A percentile compares a stretch with the other conserved stretches of the same genome.
Conservation (phyloP, 2,113 vertebrate genomes). For the Callorhinus ursinus region DNA sequence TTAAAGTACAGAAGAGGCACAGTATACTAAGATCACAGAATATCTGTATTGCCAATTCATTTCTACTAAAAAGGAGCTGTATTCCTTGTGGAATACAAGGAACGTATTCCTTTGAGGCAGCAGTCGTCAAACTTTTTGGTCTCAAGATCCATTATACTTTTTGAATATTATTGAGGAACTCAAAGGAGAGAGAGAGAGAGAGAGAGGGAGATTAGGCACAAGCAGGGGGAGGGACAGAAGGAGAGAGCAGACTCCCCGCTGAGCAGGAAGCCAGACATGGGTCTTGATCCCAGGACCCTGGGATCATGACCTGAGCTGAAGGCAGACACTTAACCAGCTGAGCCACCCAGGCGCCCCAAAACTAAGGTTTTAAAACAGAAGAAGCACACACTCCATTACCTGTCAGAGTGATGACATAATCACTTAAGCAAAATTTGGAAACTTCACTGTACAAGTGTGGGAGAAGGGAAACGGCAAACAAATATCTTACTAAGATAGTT, state of each 20-base stretch:
- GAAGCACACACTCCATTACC: background rate
- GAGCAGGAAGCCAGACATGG: too few relatives aligned
- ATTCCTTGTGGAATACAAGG: background rate
- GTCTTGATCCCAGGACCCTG: too few relatives aligned
- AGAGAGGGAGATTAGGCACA: too few relatives aligned
- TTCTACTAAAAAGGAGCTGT: background rate
- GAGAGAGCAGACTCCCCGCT: too few relatives aligned
- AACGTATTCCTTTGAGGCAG: background rate
- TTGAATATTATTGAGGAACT: background rate
- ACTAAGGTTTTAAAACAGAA: background rate
- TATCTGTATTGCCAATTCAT: background rate
- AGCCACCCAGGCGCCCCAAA: too few relatives aligned
- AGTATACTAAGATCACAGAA: background rate
- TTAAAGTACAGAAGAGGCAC: background rate
- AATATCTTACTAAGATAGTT: background rate
- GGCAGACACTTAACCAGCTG: background rate
- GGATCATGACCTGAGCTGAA: too few relatives aligned
- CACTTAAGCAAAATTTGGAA: background rate
- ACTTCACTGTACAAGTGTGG: rapidly evolving
- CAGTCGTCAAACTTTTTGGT: background rate
- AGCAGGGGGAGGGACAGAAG: too few relatives aligned
- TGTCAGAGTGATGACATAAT: background rate
- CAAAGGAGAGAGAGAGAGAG: background rate
- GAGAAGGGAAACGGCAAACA: background rate
- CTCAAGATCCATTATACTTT: background rate